A percentile compares a stretch with the other conserved stretches of the same genome.
Evolutionary conservation across 2,113 vertebrate genomes (phyloP).

Genomic region (Oxyura jamaicensis): DNA sequence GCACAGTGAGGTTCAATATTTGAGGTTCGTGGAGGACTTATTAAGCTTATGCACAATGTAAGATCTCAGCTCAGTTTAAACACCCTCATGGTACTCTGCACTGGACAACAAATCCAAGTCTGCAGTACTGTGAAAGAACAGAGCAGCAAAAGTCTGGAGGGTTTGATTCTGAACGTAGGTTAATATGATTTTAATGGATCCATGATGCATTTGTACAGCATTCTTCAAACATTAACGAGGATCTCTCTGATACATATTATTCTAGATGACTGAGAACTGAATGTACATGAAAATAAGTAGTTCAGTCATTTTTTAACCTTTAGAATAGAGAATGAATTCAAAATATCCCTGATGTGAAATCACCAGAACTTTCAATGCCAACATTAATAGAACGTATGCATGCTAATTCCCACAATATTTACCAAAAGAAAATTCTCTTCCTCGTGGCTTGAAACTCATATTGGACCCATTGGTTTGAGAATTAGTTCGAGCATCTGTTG

Average conservation of each 20-base stretch:
- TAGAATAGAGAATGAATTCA: neutral
- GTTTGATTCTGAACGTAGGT: neutral
- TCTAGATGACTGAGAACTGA: neutral
- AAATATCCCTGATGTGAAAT: neutral
- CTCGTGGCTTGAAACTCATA: constrained; percentile 58
- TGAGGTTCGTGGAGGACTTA: neutral
- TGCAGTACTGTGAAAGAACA: neutral
- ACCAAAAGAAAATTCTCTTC: constrained; percentile 84
- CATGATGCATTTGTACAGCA: neutral
- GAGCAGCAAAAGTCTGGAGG: neutral
- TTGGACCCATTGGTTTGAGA: constrained; percentile 75
- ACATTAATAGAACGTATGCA: neutral
- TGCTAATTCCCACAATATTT: constrained; percentile 1
- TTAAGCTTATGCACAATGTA: neutral
- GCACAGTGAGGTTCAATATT: neutral
- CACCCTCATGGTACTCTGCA: neutral
- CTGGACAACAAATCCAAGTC: neutral
- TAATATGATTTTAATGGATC: neutral
- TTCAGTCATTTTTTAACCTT: neutral
- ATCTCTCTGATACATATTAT: neutral
- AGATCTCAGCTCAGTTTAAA: neutral
- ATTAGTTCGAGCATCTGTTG: constrained; percentile 34
- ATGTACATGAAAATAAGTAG: neutral
- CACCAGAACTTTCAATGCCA: neutral
- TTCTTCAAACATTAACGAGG: neutral